Conservation (phyloP, 2,797 vertebrate genomes). For the Esox lucius region DNA sequence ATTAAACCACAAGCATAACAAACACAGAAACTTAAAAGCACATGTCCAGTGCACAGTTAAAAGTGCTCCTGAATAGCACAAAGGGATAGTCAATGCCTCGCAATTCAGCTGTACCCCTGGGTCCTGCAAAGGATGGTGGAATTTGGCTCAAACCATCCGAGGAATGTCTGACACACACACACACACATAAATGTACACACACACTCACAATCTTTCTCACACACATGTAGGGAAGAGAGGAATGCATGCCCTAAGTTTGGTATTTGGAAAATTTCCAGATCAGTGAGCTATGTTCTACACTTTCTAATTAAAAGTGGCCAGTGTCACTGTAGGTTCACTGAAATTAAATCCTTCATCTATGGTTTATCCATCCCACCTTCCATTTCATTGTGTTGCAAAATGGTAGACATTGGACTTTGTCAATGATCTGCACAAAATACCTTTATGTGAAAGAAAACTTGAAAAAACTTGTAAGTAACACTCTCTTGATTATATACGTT, state of each 20-base stretch:
- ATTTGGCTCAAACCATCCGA: background rate
- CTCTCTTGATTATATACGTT: no score
- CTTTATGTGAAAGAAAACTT: no score
- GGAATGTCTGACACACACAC: background rate
- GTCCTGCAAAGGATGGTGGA: no score
- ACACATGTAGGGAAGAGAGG: conserved; percentile 23
- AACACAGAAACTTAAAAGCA: background rate
- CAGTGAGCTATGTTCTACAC: conserved; percentile 42
- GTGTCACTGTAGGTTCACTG: background rate
- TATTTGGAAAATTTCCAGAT: conserved; percentile 54
- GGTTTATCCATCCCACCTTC: background rate
- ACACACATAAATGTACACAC: conserved; percentile 1
- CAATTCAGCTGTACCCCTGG: no score
- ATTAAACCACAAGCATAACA: conserved; percentile 5
- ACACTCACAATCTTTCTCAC: conserved; percentile 13
- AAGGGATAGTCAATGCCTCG: no score
- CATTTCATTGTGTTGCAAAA: no score
- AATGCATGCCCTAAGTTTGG: conserved; percentile 47
- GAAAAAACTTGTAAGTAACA: no score
- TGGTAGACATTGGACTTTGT: no score
- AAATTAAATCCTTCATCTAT: background rate
- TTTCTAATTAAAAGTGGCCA: conserved; percentile 51
- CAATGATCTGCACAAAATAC: no score
- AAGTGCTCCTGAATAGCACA: no score
- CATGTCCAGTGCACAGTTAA: no score